Conservation (phyloP, 2,113 vertebrate species). For the Zapornia atra region DNA sequence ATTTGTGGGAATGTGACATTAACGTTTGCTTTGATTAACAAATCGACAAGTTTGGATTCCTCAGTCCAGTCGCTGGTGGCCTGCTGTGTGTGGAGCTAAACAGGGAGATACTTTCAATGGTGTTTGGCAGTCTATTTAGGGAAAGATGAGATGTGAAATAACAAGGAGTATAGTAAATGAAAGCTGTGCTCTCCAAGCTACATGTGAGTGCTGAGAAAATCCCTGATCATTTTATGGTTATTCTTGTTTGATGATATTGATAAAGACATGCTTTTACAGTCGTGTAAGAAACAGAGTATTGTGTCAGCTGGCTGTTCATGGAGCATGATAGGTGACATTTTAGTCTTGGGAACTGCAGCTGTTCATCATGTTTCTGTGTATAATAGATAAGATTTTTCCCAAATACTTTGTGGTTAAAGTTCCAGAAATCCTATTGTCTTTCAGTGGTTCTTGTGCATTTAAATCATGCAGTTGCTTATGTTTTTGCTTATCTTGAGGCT, state of each 20-base stretch:
- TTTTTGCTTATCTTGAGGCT: background rate
- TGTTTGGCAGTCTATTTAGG: background rate
- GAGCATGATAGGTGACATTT: background rate
- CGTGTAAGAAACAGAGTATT: background rate
- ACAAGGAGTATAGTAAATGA: background rate
- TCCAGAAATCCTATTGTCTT: background rate
- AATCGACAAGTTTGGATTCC: background rate
- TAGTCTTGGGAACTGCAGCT: background rate
- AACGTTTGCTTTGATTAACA: background rate
- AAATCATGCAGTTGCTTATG: background rate
- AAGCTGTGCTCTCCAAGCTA: background rate
- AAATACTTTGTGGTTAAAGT: background rate
- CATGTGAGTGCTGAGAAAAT: background rate
- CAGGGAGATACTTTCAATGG: background rate
- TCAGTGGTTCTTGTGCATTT: background rate
- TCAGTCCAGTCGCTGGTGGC: background rate
- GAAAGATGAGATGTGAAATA: background rate
- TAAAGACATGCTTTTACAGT: background rate
- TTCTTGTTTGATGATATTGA: background rate
- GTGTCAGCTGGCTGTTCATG: background rate
- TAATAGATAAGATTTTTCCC: background rate
- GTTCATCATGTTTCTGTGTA: accelerated
- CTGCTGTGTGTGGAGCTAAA: background rate
- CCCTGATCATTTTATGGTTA: background rate
- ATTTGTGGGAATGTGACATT: background rate